Base-by-base conservation (phyloP, 1,140 invertebrate species). In the Lethrus apterus region DNA sequence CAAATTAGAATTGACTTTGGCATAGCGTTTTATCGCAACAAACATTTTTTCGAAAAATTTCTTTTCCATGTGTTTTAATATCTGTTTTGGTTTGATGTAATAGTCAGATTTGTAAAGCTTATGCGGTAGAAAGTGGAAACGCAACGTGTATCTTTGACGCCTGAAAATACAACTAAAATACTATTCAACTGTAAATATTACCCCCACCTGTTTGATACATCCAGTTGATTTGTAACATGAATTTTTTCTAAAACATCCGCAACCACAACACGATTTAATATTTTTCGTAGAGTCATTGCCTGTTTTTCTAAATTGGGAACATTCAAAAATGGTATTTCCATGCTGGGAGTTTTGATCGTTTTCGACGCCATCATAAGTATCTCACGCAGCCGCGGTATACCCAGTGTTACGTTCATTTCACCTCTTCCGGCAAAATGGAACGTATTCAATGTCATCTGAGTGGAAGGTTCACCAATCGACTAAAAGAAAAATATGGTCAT, bases 391-490 rank as follows among this genome's bases (percentile, higher is more conserved):
- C 96, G 78, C 0, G 95, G 96, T 55, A 98, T 98, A 78, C 91
- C 95, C 1, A 99, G 73, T 0, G 97, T 99, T 0, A 99, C 94
- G 69, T 99, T 99, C 93, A 99, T 98, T 70, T 99, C 97, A 76
- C 95, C 94, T 72, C 93, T 81, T 67, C 97, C 97, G 56, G 97
- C 96, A 72, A 98, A 98, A 66, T 99, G 97, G 70, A 99, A 99
- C 23, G 97, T 99, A 61, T 99, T 99, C 51, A 99, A 67, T 56
- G 97, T 99, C 96, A 99, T 99, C 73, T 99, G 96, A 44, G 97
- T 99, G 2, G 94, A 98, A 0, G 96, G 96, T 71, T 99, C 97
- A 47, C 95, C 95, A 55, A 99, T 87, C 5, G 93, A 97, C 74
- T 62, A 44, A 32, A 52, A 53, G n/a, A n/a, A n/a, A n/a, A n/a